A percentile compares a stretch with the other conserved stretches of the same genome.
These are phyloP conservation scores for Adelges cooleyi DNA, from an alignment of 1,140 invertebrate species.

Conservation along the genomic window DNA sequence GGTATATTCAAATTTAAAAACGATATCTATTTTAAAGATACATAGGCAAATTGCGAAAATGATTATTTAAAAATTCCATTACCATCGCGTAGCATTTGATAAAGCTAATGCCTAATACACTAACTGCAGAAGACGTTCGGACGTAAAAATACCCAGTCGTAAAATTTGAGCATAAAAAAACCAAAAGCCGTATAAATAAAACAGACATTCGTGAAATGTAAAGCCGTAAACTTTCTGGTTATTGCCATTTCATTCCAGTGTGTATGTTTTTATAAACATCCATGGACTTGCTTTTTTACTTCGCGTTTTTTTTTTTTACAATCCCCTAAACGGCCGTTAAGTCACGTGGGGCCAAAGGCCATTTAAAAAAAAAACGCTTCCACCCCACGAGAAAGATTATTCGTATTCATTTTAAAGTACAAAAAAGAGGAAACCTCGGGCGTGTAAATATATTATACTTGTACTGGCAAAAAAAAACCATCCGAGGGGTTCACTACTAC, in stretches of 20 bases:
- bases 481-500: slow-evolving; percentile 20
- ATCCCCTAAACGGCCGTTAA: slow-evolving; percentile 28
- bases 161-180: slow-evolving; percentile 4
- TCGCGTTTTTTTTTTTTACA: slow-evolving; percentile 10
- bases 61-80: too few relatives aligned
- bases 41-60: too few relatives aligned
- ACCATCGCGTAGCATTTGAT: too few relatives aligned
- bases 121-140: not conserved
- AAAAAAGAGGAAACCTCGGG: slow-evolving; percentile 1
- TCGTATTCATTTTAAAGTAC: slow-evolving; percentile 27
- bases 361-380: slow-evolving; percentile 18
- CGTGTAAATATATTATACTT: slow-evolving; percentile 26
- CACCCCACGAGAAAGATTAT: slow-evolving; percentile 19
- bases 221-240: slow-evolving; percentile 22
- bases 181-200: slow-evolving; percentile 12
- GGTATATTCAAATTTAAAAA: too few relatives aligned
- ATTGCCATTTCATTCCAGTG: slow-evolving; percentile 24
- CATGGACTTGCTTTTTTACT: slow-evolving; percentile 12
- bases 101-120: too few relatives aligned
- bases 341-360: slow-evolving; percentile 20
- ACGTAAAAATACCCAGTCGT: not conserved
- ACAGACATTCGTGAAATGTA: slow-evolving; percentile 18
- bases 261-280: slow-evolving; percentile 23
- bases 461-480: not conserved
- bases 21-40: too few relatives aligned